Percentiles rank a stretch among this genome's conserved stretches.
Conservation (phyloP, 2,113 vertebrate species). For the Myotis lucifugus region DNA sequence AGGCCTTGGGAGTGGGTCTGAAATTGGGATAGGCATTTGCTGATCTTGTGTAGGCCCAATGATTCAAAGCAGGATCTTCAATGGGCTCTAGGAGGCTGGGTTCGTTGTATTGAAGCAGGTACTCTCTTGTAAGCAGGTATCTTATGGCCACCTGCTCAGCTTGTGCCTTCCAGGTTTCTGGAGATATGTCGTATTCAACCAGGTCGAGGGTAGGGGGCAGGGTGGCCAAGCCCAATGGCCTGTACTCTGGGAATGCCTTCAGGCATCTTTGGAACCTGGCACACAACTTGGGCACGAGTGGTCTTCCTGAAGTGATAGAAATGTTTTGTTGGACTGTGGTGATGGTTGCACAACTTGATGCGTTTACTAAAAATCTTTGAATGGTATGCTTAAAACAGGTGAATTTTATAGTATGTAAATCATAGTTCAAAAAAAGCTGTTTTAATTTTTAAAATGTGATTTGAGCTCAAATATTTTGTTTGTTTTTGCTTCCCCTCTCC, state of each 20-base stretch:
- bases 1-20: constrained; percentile 88
- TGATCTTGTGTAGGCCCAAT: constrained; percentile 88
- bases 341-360: neutral
- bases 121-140: constrained; percentile 90
- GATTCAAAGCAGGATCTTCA: constrained; percentile 90
- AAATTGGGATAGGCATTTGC: constrained; percentile 87
- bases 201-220: constrained; percentile 88
- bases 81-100: constrained; percentile 85
- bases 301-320: neutral
- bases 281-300: neutral
- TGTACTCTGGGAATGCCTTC: constrained; percentile 76
- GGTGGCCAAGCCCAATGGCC: constrained; percentile 81
- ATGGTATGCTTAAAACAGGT: neutral
- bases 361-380: neutral
- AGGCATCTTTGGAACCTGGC: constrained; percentile 83
- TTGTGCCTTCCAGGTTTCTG: constrained; percentile 83
- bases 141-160: constrained; percentile 86
- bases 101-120: constrained; percentile 88
- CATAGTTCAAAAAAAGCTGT: neutral
- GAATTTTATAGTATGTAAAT: neutral
- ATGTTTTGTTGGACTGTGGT: neutral
- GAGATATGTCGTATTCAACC: constrained; percentile 82
- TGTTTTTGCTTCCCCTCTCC: neutral
- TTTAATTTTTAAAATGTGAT: neutral
- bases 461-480: neutral